Conservation (phyloP, 2,113 vertebrate species). For the Ceyx cyanopectus region DNA sequence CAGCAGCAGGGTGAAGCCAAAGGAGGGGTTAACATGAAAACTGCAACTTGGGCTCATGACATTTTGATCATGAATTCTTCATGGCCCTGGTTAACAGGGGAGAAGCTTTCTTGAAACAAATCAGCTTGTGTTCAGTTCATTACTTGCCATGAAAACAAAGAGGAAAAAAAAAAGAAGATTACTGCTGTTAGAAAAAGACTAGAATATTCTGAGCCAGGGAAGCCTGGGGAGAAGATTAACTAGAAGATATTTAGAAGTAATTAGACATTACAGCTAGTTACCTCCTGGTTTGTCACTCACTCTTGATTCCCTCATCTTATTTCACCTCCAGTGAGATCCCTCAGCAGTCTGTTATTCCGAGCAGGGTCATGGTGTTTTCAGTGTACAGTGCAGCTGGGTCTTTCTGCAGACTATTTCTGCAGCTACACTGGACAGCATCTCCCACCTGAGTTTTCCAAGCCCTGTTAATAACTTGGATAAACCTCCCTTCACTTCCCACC, state of each 20-base stretch:
- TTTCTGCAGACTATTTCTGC: constrained; percentile 25
- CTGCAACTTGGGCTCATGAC: not conserved
- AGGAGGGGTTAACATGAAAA: not conserved
- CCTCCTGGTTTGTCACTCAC: not conserved
- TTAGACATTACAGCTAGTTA: not conserved
- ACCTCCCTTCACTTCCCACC: not conserved
- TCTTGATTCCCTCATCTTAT: not conserved
- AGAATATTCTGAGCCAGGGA: not conserved
- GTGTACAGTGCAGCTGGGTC: not conserved
- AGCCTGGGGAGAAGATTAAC: not conserved
- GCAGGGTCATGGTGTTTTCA: constrained; percentile 4
- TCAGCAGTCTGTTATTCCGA: constrained; percentile 8
- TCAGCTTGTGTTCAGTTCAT: constrained; percentile 2
- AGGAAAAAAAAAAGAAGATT: not conserved
- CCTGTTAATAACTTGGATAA: not conserved
- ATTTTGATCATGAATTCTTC: constrained; percentile 55
- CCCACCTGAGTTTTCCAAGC: not conserved
- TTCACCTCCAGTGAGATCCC: not conserved
- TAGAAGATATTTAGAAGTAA: not conserved
- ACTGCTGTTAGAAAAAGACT: constrained; percentile 5
- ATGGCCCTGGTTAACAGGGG: constrained; percentile 8
- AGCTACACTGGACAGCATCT: not conserved
- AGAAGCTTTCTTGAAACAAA: constrained; percentile 16
- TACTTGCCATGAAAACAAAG: constrained; percentile 31
- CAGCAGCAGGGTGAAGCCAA: not conserved